Percentiles rank a stretch among this genome's conserved stretches.
Conservation (phyloP, 2,888 invertebrate species). For the Chaetoderma sp. region DNA sequence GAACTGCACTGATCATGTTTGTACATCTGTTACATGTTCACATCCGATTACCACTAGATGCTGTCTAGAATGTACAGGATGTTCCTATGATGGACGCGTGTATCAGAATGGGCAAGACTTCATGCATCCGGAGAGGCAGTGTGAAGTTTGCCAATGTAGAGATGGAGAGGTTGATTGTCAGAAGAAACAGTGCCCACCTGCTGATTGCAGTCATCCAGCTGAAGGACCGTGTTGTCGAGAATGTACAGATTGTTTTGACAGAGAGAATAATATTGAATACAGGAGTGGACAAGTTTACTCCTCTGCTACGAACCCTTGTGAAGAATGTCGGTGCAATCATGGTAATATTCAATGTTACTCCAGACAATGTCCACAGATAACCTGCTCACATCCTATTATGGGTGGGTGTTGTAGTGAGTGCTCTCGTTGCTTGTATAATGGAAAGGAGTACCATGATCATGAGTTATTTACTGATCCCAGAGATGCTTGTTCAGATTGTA, state of each 20-base stretch:
- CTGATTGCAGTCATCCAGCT: slow-evolving; percentile 47
- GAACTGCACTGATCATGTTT: slow-evolving; percentile 9
- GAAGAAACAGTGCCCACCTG: slow-evolving; percentile 40
- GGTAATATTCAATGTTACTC: slow-evolving; percentile 36
- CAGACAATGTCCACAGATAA: slow-evolving; percentile 33
- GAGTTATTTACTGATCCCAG: slow-evolving; percentile 35
- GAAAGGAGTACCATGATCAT: slow-evolving; percentile 32
- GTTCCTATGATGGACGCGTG: slow-evolving; percentile 28
- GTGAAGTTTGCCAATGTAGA: slow-evolving; percentile 3
- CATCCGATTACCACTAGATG: slow-evolving; percentile 21
- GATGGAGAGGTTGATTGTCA: slow-evolving; percentile 51
- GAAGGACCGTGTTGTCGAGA: slow-evolving; percentile 51
- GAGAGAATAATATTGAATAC: slow-evolving; percentile 33
- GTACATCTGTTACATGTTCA: slow-evolving; percentile 13
- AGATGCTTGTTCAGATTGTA: slow-evolving; percentile 44
- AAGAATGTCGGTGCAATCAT: slow-evolving; percentile 40
- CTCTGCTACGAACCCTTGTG: slow-evolving; percentile 38
- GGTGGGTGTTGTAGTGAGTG: slow-evolving; percentile 48
- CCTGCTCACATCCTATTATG: slow-evolving; percentile 45
- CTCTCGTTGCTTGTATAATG: slow-evolving; percentile 46
- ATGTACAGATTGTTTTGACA: slow-evolving; percentile 50
- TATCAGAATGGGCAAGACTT: slow-evolving; percentile 42
- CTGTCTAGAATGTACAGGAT: slow-evolving; percentile 31
- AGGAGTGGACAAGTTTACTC: slow-evolving; percentile 41
- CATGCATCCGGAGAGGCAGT: background rate